Conservation (phyloP, 2,113 vertebrate genomes). For the Neolamprologus kungweensis region DNA sequence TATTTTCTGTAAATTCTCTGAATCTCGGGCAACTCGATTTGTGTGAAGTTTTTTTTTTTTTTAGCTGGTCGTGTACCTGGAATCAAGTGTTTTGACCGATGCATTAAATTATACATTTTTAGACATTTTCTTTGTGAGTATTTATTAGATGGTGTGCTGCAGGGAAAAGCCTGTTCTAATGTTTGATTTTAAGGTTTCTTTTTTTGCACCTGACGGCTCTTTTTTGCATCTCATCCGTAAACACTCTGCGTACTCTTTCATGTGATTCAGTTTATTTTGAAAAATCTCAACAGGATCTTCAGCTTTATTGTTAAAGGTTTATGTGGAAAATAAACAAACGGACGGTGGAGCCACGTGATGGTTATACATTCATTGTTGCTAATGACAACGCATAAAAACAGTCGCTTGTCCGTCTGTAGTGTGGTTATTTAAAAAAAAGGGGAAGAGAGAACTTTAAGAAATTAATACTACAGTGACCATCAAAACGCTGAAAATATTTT, state of each 20-base stretch:
- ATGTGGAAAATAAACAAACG: neutral
- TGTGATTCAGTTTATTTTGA: neutral
- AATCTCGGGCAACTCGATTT: fast-evolving
- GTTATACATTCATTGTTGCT: neutral
- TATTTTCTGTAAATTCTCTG: neutral
- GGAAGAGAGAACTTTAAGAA: neutral
- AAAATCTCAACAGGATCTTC: neutral
- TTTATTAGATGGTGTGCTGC: neutral
- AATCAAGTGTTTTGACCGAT: neutral
- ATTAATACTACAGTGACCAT: neutral
- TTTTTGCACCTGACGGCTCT: neutral
- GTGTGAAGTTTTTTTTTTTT: fast-evolving
- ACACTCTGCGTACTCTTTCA: neutral
- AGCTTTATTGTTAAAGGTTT: neutral
- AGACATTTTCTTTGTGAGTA: neutral
- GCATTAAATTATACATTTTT: neutral
- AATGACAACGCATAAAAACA: fast-evolving
- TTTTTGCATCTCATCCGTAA: neutral
- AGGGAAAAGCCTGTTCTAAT: neutral
- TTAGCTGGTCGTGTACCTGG: neutral
- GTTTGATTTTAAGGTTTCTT: fast-evolving
- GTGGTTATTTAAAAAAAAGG: neutral
- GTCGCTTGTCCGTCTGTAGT: fast-evolving
- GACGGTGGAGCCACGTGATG: fast-evolving
- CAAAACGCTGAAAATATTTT: neutral